These are phyloP conservation scores for Phyllotis vaccarum DNA, from an alignment of 2,797 vertebrate species.

Conservation along the genomic window DNA sequence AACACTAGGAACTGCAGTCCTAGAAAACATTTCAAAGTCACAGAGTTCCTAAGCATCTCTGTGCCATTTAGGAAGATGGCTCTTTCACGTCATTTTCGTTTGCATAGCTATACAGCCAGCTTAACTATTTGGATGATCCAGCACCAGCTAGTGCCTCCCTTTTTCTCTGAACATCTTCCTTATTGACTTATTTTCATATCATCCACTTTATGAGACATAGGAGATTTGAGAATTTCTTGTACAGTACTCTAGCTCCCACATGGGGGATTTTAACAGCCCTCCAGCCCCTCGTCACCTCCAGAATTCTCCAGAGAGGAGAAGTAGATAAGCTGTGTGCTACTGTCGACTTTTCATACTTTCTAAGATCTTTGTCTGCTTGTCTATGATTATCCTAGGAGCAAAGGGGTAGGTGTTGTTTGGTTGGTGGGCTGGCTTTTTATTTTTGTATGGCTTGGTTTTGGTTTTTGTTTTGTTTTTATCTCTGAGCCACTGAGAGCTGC, in stretches of 20 bases:
- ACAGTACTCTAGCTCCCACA: neutral
- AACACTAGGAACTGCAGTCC: constrained; percentile 38
- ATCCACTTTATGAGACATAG: neutral
- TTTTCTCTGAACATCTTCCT: neutral
- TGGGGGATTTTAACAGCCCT: fast-evolving
- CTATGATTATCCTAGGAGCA: constrained; percentile 28
- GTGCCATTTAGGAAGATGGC: neutral
- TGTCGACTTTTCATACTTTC: constrained; percentile 46
- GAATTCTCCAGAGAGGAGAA: neutral
- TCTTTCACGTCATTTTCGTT: neutral
- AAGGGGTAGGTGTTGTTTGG: constrained; percentile 26
- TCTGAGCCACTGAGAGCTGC: constrained; percentile 69
- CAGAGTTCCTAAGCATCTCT: neutral
- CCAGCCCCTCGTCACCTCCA: neutral
- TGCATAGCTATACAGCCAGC: neutral
- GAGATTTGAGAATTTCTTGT: neutral
- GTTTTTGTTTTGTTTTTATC: constrained; percentile 63
- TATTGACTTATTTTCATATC: neutral
- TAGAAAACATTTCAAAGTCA: constrained; percentile 59
- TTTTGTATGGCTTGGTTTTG: constrained; percentile 37
- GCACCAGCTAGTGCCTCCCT: neutral
- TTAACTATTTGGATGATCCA: neutral
- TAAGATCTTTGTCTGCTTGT: constrained; percentile 40
- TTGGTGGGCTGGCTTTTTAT: too few species aligned
- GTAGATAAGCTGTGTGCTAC: neutral